These are phyloP conservation scores for Danionella cerebrum DNA, from an alignment of 2,113 vertebrate genomes.

Conservation along the genomic window DNA sequence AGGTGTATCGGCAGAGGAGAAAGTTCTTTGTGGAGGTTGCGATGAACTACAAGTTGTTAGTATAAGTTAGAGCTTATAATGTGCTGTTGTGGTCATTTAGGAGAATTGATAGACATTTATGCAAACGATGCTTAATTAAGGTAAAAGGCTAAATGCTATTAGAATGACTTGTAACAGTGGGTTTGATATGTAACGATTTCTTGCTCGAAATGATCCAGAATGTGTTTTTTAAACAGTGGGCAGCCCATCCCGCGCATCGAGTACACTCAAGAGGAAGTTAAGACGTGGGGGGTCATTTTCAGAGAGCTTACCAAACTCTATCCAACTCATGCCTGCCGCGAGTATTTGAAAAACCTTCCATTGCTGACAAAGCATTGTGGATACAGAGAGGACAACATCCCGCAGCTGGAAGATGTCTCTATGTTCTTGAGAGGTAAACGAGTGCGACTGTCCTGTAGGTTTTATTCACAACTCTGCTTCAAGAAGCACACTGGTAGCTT, in stretches of 20 bases:
- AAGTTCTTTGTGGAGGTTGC: conserved; percentile 98
- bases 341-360: conserved; percentile 92
- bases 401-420: conserved; percentile 91
- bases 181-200: background rate
- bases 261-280: conserved; percentile 85
- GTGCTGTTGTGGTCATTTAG: background rate
- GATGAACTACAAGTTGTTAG: conserved; percentile 98
- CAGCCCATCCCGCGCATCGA: conserved; percentile 87
- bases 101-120: background rate
- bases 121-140: background rate
- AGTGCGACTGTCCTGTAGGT: too few relatives aligned
- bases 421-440: conserved; percentile 82
- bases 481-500: too few relatives aligned
- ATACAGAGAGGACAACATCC: conserved; percentile 91
- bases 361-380: conserved; percentile 86
- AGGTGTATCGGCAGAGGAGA: conserved; percentile 90
- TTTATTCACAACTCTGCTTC: too few relatives aligned
- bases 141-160: background rate
- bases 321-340: conserved; percentile 89
- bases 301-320: conserved; percentile 90
- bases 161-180: background rate
- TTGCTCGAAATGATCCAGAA: background rate
- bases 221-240: conserved; percentile 61
- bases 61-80: conserved; percentile 30
- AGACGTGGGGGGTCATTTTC: conserved; percentile 90